Evolutionary conservation across 2,113 vertebrate species (phyloP), one percentile per base, ranked within the genome.

Genomic region (Chaetodon trifascialis): DNA sequence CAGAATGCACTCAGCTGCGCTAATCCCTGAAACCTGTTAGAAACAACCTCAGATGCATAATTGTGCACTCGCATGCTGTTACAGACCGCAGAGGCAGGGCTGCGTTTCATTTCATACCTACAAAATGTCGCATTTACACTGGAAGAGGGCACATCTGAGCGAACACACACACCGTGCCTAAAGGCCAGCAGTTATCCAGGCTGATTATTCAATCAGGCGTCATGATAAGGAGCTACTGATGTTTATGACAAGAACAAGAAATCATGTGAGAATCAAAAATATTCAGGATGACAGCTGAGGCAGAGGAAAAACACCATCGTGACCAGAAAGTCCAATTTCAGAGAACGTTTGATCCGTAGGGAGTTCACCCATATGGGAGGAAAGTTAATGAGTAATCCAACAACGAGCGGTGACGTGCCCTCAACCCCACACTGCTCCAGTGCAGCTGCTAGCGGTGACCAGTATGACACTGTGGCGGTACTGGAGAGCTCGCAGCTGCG

Each of bases 371-470:
- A 10, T 63, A 55, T 5, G 30, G 60, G 55, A 75, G 51, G 58
- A 46, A 70, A 70, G 59, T 76, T 58, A 76, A 85, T 84, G 83
- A 86, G 36, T 76, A 46, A 78, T 79, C 82, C 47, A 62, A 63
- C 71, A 72, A n/a, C n/a, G 2, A 12, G 42, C 15, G 34, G 51
- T 6, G 6, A 55, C 64, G 11, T 52, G 34, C 6, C 66, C 38
- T 36, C 8, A 47, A 49, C 52, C 51, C 19, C 36, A 3, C 42
- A 2, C 42, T 15, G 78, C 75, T 84, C 68, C 30, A 11, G 1
- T 46, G 15, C 62, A 78, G 82, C 86, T 54, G 66, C 85, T 83
- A 0, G 23, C 6, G 62, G 36, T 55, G 70, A 55, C 70, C 83
- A 76, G 65, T 38, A 19, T 3, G 67, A 54, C 23, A 6, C 71